Conservation (phyloP, 2,113 vertebrate genomes). For the Pollachius pollachius region DNA sequence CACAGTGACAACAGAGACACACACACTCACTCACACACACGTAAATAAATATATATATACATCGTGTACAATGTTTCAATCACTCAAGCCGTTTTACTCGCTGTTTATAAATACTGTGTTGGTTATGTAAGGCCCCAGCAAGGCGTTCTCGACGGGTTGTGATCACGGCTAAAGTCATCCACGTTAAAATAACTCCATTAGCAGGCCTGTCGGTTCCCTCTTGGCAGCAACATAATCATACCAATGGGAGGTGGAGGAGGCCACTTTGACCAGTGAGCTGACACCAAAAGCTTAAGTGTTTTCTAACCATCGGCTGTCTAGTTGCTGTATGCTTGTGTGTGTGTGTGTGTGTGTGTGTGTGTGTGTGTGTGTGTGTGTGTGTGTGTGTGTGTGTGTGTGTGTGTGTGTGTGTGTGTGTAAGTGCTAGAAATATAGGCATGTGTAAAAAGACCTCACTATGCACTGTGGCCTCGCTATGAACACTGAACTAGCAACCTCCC, state of each 20-base stretch:
- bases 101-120: slow-evolving; percentile 65
- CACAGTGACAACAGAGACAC: slow-evolving; percentile 51
- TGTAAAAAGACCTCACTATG: too few relatives aligned
- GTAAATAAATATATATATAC: slow-evolving; percentile 7
- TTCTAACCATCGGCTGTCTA: too few relatives aligned
- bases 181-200: slow-evolving; percentile 24
- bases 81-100: slow-evolving; percentile 41
- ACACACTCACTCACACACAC: slow-evolving; percentile 17
- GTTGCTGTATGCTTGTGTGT: background rate
- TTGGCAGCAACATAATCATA: too few relatives aligned
- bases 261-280: too few relatives aligned
- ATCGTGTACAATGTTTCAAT: slow-evolving; percentile 1
- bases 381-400: background rate
- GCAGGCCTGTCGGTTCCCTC: too few relatives aligned
- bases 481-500: too few relatives aligned
- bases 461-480: too few relatives aligned
- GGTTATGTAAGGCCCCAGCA: slow-evolving; percentile 53
- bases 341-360: background rate
- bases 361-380: background rate
- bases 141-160: slow-evolving; percentile 38
- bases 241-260: too few relatives aligned
- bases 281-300: too few relatives aligned
- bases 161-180: slow-evolving; percentile 45
- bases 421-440: background rate
- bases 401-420: background rate